phyloP scores from a whole-genome alignment of 2,888 invertebrate species.

The Lasioglossum morio region DNA sequence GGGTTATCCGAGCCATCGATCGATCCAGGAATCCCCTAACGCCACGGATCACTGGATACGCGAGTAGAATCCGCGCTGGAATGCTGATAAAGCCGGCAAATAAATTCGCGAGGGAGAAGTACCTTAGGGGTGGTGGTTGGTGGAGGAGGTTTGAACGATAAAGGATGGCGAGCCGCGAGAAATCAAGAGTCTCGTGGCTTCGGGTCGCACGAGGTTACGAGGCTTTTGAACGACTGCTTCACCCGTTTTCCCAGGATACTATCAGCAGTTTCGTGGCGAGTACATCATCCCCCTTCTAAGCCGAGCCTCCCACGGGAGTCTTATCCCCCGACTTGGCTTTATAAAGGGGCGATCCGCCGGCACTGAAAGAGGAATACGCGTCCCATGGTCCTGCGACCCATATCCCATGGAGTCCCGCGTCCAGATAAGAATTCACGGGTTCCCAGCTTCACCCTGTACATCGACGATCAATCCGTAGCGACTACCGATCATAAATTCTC shows the following conservation, averaged over 20 bases:
- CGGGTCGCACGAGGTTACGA: slow-evolving; percentile 42
- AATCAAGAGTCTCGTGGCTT: slow-evolving; percentile 17
- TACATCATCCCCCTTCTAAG: slow-evolving; percentile 74
- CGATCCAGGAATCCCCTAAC: slow-evolving; percentile 9
- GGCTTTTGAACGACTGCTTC: slow-evolving; percentile 60
- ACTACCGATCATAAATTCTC: slow-evolving; percentile 32
- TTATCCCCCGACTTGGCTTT: slow-evolving; percentile 75
- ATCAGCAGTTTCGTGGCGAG: slow-evolving; percentile 76
- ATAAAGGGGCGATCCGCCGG: slow-evolving; percentile 66
- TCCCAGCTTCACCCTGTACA: neutral
- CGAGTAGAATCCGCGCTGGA: slow-evolving; percentile 8
- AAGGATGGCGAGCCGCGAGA: slow-evolving; percentile 8
- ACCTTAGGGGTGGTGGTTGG: neutral
- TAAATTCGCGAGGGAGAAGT: slow-evolving; percentile 27
- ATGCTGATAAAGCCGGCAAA: slow-evolving; percentile 27
- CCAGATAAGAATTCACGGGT: slow-evolving; percentile 66
- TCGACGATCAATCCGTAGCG: neutral
- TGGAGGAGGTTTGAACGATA: neutral
- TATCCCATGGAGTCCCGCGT: slow-evolving; percentile 47
- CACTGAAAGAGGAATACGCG: slow-evolving; percentile 38
- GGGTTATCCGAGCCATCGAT: neutral
- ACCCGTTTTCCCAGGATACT: slow-evolving; percentile 71
- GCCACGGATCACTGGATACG: slow-evolving; percentile 2
- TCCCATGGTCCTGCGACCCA: slow-evolving; percentile 51
- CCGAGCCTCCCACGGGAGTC: slow-evolving; percentile 72